Conservation (phyloP, 1,140 invertebrate species). For the Trinorchestia longiramus region DNA sequence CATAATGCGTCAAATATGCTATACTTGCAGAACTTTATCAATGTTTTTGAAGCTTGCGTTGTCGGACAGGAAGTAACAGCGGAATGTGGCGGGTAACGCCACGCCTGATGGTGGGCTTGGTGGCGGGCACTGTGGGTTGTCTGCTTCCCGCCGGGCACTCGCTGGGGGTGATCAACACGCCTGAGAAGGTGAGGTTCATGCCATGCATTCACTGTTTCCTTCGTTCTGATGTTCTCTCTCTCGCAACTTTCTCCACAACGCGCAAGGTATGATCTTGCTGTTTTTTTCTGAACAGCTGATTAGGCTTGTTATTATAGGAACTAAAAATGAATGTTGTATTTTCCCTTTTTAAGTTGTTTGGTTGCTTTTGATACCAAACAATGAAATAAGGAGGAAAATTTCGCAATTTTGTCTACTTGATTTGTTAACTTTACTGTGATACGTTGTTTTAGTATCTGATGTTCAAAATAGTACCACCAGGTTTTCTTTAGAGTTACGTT, state of each 20-base stretch:
- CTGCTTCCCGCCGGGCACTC: slow-evolving; percentile 1
- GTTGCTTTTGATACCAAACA: background rate
- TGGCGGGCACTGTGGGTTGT: background rate
- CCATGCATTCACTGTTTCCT: too few species aligned
- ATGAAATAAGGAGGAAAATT: background rate
- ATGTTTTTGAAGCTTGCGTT: background rate
- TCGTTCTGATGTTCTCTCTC: background rate
- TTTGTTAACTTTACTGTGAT: too few species aligned
- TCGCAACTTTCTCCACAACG: background rate
- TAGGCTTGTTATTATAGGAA: background rate
- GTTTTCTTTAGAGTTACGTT: too few species aligned
- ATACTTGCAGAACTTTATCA: background rate
- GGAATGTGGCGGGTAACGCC: background rate
- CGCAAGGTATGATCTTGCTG: background rate
- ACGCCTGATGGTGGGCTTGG: background rate
- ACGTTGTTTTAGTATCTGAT: too few species aligned
- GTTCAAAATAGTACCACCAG: too few species aligned
- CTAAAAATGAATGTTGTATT: background rate
- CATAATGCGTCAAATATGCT: background rate
- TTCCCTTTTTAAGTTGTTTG: background rate
- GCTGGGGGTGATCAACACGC: background rate
- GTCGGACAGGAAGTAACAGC: background rate
- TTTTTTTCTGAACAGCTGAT: background rate
- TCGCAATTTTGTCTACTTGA: too few species aligned
- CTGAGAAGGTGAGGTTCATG: background rate